These are phyloP conservation scores for Apodemia mormo DNA, from an alignment of 2,888 invertebrate species.

Conservation along the genomic window DNA sequence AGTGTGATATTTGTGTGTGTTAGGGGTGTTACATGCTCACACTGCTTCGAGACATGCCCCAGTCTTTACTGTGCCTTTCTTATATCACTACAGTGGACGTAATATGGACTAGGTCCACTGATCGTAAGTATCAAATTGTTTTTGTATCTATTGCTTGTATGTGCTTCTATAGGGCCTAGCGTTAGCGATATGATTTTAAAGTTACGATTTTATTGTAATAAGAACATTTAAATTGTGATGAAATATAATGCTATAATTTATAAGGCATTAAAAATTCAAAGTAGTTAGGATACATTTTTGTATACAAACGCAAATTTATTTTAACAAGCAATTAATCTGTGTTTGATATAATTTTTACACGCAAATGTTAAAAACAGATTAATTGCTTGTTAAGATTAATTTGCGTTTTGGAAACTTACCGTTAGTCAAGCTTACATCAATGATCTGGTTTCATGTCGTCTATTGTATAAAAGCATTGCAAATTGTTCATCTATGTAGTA, in stretches of 20 bases:
- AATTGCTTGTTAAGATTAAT: too few relatives aligned
- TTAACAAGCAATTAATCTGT: too few relatives aligned
- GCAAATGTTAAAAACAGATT: not conserved
- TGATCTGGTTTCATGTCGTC: not conserved
- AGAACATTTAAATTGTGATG: too few relatives aligned
- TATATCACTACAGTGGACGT: conserved; percentile 4
- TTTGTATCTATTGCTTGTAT: too few relatives aligned
- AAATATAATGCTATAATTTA: too few relatives aligned
- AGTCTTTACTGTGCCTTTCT: conserved; percentile 53
- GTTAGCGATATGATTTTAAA: too few relatives aligned
- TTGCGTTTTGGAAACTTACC: too few relatives aligned
- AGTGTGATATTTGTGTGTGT: conserved; percentile 61
- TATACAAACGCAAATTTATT: not conserved
- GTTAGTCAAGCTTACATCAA: not conserved
- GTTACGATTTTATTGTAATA: too few relatives aligned
- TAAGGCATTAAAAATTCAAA: not conserved
- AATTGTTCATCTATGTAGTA: conserved; percentile 5
- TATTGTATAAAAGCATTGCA: not conserved
- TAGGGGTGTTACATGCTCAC: conserved; percentile 60
- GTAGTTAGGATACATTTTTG: not conserved
- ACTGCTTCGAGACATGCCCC: conserved; percentile 68
- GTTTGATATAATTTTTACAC: too few relatives aligned
- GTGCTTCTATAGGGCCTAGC: too few relatives aligned
- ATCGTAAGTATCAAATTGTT: not conserved
- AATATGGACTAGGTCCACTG: not conserved